phyloP scores from a whole-genome alignment of 2,797 vertebrate genomes.

The Dromococcyx pavoninus region DNA sequence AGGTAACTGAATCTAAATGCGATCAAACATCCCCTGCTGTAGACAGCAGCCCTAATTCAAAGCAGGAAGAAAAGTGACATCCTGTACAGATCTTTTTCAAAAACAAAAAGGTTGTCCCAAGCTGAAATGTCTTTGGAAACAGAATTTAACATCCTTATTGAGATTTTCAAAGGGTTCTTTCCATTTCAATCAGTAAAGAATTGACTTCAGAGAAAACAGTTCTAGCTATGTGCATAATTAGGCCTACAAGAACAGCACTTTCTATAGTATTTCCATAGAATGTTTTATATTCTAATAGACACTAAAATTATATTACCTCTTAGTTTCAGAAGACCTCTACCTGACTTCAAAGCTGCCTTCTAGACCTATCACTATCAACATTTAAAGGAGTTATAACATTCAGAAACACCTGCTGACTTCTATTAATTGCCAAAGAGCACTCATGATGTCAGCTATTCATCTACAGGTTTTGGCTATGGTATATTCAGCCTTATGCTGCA shows the following conservation, averaged over 20 bases:
- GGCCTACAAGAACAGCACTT: not conserved
- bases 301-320: not conserved
- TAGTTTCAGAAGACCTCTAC: not conserved
- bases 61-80: not conserved
- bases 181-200: not conserved
- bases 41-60: not conserved
- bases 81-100: not conserved
- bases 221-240: not conserved
- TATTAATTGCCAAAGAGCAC: not conserved
- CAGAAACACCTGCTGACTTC: not conserved
- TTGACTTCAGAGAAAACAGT: not conserved
- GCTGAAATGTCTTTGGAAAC: not conserved
- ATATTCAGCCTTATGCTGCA: not conserved
- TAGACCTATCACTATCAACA: not conserved
- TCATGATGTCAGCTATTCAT: rapidly evolving
- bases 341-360: not conserved
- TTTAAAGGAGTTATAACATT: not conserved
- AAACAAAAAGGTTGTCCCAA: not conserved
- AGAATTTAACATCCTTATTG: not conserved
- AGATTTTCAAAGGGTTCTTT: not conserved
- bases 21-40: not conserved
- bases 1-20: not conserved
- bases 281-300: not conserved
- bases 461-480: not conserved
- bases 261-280: not conserved